Evolutionary conservation across 2,888 invertebrate species (phyloP).

Genomic region (Euphydryas editha): DNA sequence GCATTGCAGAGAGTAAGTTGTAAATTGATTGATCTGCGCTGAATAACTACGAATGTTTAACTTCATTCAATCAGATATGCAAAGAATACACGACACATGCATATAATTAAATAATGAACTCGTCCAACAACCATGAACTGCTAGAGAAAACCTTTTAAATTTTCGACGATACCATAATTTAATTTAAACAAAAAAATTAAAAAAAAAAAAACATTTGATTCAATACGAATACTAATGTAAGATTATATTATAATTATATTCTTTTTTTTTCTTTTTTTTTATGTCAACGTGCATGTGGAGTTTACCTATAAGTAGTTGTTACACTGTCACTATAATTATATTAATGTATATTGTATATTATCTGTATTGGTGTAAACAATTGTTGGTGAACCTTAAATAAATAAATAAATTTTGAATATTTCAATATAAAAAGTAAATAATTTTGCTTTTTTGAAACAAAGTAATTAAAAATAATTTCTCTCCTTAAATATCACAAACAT

Average conservation of each 20-base stretch:
- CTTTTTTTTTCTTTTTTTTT: no score
- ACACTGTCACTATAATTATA: no score
- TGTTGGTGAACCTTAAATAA: no score
- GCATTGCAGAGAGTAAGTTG: slow-evolving; percentile 31
- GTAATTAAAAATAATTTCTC: background rate
- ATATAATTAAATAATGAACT: slow-evolving; percentile 14
- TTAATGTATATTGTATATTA: no score
- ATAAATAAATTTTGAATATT: background rate
- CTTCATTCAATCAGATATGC: slow-evolving; percentile 17
- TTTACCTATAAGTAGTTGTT: no score
- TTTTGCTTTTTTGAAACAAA: background rate
- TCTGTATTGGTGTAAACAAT: no score
- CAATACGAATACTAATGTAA: no score
- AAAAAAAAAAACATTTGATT: no score
- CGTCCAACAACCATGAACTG: background rate
- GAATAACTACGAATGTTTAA: slow-evolving; percentile 23
- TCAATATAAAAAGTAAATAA: background rate
- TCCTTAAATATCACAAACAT: background rate
- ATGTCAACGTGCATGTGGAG: no score
- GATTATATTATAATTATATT: no score
- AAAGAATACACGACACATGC: slow-evolving; percentile 16
- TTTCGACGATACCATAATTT: background rate
- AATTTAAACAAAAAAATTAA: no score
- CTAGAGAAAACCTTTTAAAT: background rate
- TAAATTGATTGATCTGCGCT: slow-evolving; percentile 27